phyloP scores from a whole-genome alignment of 2,888 invertebrate species.

The Eupeodes latifasciatus region DNA sequence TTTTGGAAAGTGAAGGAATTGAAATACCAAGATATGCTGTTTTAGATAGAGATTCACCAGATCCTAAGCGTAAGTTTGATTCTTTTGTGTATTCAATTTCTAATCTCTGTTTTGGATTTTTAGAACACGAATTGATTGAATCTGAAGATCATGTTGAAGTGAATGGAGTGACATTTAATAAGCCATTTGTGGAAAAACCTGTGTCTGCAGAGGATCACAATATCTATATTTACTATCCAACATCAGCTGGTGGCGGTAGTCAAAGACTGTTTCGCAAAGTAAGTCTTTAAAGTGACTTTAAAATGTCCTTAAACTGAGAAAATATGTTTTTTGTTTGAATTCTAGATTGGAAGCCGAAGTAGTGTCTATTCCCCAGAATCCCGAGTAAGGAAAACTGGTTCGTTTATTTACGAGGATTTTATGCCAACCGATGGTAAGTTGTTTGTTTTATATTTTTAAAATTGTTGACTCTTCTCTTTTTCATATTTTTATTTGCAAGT shows the following conservation, averaged over 20 bases:
- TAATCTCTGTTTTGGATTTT: background rate
- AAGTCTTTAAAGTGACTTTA: conserved; percentile 58
- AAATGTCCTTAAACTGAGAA: background rate
- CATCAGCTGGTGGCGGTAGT: conserved; percentile 98
- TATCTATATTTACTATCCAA: conserved; percentile 99
- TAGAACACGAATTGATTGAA: conserved; percentile 96
- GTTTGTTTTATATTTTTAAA: conserved; percentile 10
- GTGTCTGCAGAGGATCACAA: conserved; percentile 99
- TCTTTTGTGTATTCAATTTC: background rate
- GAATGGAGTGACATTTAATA: conserved; percentile 96
- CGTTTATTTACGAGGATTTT: conserved; percentile 99
- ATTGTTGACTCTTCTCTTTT: conserved; percentile 69
- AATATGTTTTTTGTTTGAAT: conserved; percentile 49
- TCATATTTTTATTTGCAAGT: conserved; percentile 35
- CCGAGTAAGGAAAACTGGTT: conserved; percentile 97
- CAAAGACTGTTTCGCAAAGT: conserved; percentile 99
- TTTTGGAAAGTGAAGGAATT: conserved; percentile 96
- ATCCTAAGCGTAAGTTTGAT: conserved; percentile 91
- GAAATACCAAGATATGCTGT: conserved; percentile 99
- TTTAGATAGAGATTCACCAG: conserved; percentile 95
- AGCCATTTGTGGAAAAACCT: conserved; percentile 99
- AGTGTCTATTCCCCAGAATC: conserved; percentile 99
- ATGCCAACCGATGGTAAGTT: conserved; percentile 99
- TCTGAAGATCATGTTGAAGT: conserved; percentile 99
- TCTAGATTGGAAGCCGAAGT: conserved; percentile 97